Conservation (phyloP, 1,140 invertebrate species). For the Mycetomoellerius zeteki region DNA sequence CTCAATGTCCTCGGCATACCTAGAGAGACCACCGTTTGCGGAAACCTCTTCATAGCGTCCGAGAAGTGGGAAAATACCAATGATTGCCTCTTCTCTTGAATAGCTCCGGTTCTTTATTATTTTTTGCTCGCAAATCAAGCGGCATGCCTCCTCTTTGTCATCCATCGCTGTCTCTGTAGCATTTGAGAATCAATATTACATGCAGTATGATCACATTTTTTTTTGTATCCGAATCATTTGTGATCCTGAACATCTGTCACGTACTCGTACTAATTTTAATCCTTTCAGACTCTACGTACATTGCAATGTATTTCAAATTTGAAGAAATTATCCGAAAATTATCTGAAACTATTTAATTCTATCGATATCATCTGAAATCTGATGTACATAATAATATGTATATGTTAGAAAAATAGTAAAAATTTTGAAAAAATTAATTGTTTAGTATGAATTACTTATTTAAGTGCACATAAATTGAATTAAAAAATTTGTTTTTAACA, state of each 20-base stretch:
- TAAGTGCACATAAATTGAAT: too few species aligned
- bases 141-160: not conserved
- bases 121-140: constrained; percentile 14
- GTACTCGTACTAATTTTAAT: not conserved
- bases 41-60: constrained; percentile 16
- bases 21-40: constrained; percentile 5
- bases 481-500: too few species aligned
- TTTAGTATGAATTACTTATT: too few species aligned
- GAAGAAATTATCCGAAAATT: too few species aligned
- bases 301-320: not conserved
- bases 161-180: not conserved
- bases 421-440: too few species aligned
- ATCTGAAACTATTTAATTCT: too few species aligned
- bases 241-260: not conserved
- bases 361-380: too few species aligned
- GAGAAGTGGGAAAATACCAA: constrained; percentile 24
- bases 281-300: too few species aligned
- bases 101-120: constrained; percentile 24
- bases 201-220: not conserved
- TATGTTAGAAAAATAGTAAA: too few species aligned
- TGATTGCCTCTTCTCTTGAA: constrained; percentile 32
- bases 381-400: too few species aligned
- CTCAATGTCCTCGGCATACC: not conserved
- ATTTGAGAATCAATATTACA: not conserved
- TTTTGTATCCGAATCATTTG: not conserved